Evolutionary conservation across 2,113 vertebrate genomes (phyloP).

Genomic region (Bucco capensis): DNA sequence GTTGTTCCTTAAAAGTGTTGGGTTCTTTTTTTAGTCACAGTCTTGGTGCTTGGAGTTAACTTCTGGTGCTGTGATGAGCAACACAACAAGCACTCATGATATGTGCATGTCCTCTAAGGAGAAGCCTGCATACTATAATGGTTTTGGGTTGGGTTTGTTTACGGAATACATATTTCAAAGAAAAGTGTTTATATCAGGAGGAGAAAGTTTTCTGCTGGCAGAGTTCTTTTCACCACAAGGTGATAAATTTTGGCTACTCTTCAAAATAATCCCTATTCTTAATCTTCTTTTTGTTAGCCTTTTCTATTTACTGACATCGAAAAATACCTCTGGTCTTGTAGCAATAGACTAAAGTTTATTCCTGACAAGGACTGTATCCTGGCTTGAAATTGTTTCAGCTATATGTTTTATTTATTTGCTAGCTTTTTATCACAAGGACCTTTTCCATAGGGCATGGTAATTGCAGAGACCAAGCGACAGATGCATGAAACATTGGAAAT

Average conservation of each 20-base stretch:
- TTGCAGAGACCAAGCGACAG: constrained; percentile 94
- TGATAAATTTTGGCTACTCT: not conserved
- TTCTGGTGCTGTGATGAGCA: not conserved
- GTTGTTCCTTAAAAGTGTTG: not conserved
- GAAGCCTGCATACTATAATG: fast-evolving
- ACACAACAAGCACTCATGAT: not conserved
- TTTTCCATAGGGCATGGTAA: constrained; percentile 90
- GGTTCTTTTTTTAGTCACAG: not conserved
- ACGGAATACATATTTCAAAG: not conserved
- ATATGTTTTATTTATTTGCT: constrained; percentile 2
- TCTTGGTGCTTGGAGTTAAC: not conserved
- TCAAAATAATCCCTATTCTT: not conserved
- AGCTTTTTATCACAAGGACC: constrained; percentile 40
- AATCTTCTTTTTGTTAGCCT: not conserved
- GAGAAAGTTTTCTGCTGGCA: not conserved
- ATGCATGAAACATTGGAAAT: constrained; percentile 96
- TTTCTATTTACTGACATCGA: not conserved
- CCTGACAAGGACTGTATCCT: not conserved
- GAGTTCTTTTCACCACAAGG: not conserved
- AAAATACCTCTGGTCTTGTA: not conserved
- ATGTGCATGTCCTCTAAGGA: not conserved
- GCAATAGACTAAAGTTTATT: not conserved
- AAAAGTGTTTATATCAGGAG: not conserved
- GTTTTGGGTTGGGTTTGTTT: not conserved
- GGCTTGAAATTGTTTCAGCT: not conserved